Evolutionary conservation across 2,113 vertebrate genomes (phyloP).

Genomic region (Enhydra lutris): DNA sequence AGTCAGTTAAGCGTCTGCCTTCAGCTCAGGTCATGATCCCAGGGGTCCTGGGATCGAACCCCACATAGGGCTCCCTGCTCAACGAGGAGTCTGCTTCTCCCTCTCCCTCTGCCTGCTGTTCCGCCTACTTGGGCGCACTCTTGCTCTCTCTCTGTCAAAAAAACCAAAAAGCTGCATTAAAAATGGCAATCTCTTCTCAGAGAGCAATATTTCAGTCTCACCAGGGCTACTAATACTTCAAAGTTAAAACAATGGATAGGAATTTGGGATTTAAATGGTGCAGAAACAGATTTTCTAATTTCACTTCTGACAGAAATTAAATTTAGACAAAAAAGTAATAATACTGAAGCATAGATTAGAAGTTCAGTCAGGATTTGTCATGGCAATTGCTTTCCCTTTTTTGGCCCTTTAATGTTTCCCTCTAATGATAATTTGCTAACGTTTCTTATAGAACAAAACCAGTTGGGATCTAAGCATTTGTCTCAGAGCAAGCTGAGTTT

Average conservation of each 20-base stretch:
- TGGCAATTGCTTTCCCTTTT: neutral
- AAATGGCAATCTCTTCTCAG: neutral
- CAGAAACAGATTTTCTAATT: neutral
- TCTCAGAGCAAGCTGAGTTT: neutral
- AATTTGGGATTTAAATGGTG: neutral
- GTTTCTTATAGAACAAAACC: neutral
- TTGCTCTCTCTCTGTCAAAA: no score
- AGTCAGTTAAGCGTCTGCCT: neutral
- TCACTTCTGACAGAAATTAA: neutral
- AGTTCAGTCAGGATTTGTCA: neutral
- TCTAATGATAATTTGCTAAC: neutral
- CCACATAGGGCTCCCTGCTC: no score
- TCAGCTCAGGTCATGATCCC: neutral
- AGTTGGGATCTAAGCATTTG: neutral
- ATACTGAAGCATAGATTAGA: neutral
- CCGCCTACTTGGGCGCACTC: no score
- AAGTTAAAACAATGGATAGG: neutral
- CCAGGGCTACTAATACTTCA: neutral
- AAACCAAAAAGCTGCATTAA: neutral
- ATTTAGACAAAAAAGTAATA: neutral
- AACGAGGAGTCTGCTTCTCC: no score
- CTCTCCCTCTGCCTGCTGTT: no score
- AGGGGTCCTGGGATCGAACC: no score
- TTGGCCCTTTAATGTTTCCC: neutral
- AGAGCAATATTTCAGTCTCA: neutral